Evolutionary conservation across 2,797 vertebrate genomes (phyloP).

Genomic region (Propithecus deckenii): DNA sequence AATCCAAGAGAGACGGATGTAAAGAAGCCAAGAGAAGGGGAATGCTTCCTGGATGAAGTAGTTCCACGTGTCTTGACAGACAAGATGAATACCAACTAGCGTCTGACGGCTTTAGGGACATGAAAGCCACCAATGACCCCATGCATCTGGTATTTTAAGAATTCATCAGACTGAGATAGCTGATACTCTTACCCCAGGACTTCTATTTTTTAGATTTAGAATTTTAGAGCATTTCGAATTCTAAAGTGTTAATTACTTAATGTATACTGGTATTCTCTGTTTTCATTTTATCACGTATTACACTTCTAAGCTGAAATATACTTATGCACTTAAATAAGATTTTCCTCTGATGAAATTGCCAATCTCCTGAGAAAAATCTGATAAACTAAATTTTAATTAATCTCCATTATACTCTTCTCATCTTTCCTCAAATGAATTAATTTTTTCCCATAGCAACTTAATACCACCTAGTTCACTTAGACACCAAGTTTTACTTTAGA

Average conservation of each 20-base stretch:
- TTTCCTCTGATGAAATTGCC: conserved; percentile 74
- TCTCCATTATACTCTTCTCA: conserved; percentile 70
- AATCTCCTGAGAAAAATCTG: conserved; percentile 76
- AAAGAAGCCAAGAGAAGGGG: not conserved
- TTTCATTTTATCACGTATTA: conserved; percentile 41
- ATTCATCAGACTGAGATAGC: not conserved
- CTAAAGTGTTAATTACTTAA: conserved; percentile 31
- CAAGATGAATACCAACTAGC: not conserved
- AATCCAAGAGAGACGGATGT: too few species aligned
- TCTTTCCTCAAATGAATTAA: conserved; percentile 75
- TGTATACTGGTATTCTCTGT: not conserved
- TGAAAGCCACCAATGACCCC: not conserved
- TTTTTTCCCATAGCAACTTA: conserved; percentile 72
- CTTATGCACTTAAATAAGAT: conserved; percentile 72
- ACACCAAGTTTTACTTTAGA: conserved; percentile 39
- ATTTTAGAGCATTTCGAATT: conserved; percentile 1
- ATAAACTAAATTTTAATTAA: conserved; percentile 81
- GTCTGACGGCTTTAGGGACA: not conserved
- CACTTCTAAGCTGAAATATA: conserved; percentile 44
- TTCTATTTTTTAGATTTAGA: conserved; percentile 7
- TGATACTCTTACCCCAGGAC: not conserved
- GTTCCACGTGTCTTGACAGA: fast-evolving
- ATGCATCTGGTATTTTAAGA: not conserved
- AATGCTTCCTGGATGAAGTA: fast-evolving
- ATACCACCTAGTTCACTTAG: conserved; percentile 59